These are phyloP conservation scores for Hyperoodon ampullatus DNA, from an alignment of 2,113 vertebrate genomes.

Conservation along the genomic window DNA sequence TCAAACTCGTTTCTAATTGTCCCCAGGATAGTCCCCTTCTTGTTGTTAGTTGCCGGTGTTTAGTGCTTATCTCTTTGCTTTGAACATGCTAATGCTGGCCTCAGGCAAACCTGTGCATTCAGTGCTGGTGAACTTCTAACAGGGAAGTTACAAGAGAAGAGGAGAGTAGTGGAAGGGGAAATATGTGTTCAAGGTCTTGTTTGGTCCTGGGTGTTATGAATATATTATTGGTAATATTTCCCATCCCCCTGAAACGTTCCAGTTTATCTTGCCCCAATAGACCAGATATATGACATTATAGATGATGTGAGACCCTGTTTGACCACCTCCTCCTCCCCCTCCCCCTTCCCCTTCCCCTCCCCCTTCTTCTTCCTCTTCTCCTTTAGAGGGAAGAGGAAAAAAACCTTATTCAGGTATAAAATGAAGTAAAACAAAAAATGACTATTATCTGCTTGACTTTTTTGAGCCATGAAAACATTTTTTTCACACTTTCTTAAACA, in stretches of 20 bases:
- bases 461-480: background rate
- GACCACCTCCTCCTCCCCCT: background rate
- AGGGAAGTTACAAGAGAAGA: too few species aligned
- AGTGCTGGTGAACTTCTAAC: background rate
- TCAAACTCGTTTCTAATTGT: background rate
- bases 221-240: background rate
- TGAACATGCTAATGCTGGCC: background rate
- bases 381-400: background rate
- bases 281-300: background rate
- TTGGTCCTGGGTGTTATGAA: background rate
- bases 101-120: background rate
- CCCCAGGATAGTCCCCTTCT: accelerated
- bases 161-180: accelerated
- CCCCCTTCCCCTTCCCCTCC: too few species aligned
- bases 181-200: accelerated
- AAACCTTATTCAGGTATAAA: background rate
- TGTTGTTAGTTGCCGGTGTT: background rate
- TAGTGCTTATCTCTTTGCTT: background rate
- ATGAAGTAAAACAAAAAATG: background rate
- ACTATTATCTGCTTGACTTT: background rate
- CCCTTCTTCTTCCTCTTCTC: background rate
- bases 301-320: background rate
- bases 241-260: background rate
- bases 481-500: background rate
- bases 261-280: background rate